A percentile compares a stretch with the other conserved stretches of the same genome.
Conservation (phyloP, 2,888 invertebrate species). For the Xestia xanthographa region DNA sequence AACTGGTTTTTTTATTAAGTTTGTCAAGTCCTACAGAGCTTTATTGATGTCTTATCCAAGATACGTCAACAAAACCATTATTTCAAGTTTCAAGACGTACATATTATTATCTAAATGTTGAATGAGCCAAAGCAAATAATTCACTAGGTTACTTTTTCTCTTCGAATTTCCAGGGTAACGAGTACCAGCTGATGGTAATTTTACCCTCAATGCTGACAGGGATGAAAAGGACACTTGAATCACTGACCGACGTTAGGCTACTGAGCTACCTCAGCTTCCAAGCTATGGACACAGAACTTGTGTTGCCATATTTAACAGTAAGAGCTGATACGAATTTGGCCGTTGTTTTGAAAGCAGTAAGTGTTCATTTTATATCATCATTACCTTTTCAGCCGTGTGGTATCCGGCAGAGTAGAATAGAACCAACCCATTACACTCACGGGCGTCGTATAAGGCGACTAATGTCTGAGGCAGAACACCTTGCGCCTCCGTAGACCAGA, state of each 20-base stretch:
- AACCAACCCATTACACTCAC: too few relatives aligned
- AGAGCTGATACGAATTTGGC: conserved; percentile 81
- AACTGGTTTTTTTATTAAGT: not conserved
- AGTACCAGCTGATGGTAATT: conserved; percentile 87
- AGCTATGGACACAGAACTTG: conserved; percentile 76
- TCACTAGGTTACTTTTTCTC: not conserved
- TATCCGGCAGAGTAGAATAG: too few relatives aligned
- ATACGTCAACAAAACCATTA: not conserved
- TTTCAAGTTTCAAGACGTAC: too few relatives aligned
- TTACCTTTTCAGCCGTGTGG: too few relatives aligned
- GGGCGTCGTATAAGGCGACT: too few relatives aligned
- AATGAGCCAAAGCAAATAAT: too few relatives aligned
- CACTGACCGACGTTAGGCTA: conserved; percentile 77
- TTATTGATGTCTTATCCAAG: not conserved
- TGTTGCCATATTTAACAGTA: conserved; percentile 86
- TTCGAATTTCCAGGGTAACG: conserved; percentile 81
- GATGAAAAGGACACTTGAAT: conserved; percentile 73
- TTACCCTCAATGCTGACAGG: conserved; percentile 79
- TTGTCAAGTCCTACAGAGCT: not conserved
- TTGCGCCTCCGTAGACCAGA: too few relatives aligned
- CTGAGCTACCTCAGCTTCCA: conserved; percentile 75
- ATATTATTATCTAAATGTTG: not conserved
- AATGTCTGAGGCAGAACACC: too few relatives aligned
- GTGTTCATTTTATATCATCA: conserved; percentile 42
- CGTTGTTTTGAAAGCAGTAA: conserved; percentile 80